Evolutionary conservation across 2,888 invertebrate genomes (phyloP).

Genomic region (Agrotis ipsilon): DNA sequence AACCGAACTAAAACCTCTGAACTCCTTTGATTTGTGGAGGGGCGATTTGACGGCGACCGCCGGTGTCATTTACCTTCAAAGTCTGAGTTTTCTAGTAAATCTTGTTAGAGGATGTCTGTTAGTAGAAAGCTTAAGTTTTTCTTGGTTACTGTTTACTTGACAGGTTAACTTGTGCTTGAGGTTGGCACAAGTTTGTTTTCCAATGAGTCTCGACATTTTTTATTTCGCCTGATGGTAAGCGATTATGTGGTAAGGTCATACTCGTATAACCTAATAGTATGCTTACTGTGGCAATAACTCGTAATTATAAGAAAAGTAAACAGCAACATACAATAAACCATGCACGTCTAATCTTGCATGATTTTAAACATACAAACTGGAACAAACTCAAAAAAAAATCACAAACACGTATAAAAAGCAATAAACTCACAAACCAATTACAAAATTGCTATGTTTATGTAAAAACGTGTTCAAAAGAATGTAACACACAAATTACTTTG

Average conservation of each 20-base stretch:
- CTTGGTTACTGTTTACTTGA: conserved; percentile 18
- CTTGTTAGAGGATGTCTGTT: conserved; percentile 21
- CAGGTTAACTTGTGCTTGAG: neutral
- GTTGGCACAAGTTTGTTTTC: conserved; percentile 5
- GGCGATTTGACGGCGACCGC: conserved; percentile 17
- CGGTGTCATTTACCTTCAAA: conserved; percentile 52
- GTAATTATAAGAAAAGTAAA: neutral
- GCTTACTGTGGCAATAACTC: neutral
- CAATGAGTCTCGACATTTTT: neutral
- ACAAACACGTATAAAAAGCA: conserved; percentile 26
- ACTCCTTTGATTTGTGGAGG: conserved; percentile 47
- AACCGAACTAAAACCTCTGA: conserved; percentile 47
- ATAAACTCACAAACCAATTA: conserved; percentile 39
- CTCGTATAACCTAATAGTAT: neutral
- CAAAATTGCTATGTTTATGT: conserved; percentile 32
- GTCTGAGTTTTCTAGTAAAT: conserved; percentile 32
- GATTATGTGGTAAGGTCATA: no score
- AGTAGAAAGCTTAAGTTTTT: conserved; percentile 12
- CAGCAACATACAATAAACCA: conserved; percentile 1
- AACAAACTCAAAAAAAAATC: conserved; percentile 1
- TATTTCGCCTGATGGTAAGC: no score
- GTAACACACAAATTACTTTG: conserved; percentile 47
- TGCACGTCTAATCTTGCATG: neutral
- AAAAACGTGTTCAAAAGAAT: conserved; percentile 39
- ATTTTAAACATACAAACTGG: neutral